Evolutionary conservation across 2,888 invertebrate species (phyloP).

Genomic region (Exephanes ischioxanthus): DNA sequence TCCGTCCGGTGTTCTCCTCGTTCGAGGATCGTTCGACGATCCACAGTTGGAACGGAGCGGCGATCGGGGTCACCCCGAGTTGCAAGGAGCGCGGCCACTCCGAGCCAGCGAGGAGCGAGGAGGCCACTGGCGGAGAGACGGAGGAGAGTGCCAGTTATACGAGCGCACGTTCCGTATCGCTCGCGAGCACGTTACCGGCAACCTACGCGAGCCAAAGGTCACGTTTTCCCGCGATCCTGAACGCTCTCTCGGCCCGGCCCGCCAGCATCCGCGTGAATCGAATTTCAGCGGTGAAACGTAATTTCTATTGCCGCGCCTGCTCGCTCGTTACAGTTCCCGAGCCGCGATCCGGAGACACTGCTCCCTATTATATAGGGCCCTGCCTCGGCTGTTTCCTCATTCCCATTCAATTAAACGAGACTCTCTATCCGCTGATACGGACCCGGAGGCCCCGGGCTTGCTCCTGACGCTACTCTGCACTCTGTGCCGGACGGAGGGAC

Average conservation of each 20-base stretch:
- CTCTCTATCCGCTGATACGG: constrained; percentile 30
- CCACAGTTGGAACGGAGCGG: constrained; percentile 21
- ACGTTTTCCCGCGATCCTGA: constrained; percentile 67
- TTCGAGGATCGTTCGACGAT: constrained; percentile 13
- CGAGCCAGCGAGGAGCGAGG: background rate
- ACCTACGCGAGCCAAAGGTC: constrained; percentile 68
- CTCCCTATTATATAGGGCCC: constrained; percentile 26
- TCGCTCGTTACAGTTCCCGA: constrained; percentile 64
- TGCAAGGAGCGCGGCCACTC: constrained; percentile 26
- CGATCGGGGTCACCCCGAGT: constrained; percentile 62
- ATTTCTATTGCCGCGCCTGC: constrained; percentile 69
- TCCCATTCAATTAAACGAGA: constrained; percentile 65
- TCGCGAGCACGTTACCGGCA: constrained; percentile 58
- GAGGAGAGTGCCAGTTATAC: background rate
- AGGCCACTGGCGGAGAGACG: constrained; percentile 5
- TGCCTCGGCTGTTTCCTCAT: constrained; percentile 66
- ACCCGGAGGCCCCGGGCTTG: constrained; percentile 17
- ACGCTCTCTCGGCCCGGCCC: constrained; percentile 21
- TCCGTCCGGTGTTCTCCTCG: constrained; percentile 23
- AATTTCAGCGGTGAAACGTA: constrained; percentile 69
- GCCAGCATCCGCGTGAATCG: constrained; percentile 67
- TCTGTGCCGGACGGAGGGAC: constrained; percentile 1
- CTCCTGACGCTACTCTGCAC: constrained; percentile 37
- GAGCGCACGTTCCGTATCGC: constrained; percentile 36
- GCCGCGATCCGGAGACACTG: constrained; percentile 51